phyloP scores from a whole-genome alignment of 2,888 invertebrate species.

The Drosophila austrosaltans region DNA sequence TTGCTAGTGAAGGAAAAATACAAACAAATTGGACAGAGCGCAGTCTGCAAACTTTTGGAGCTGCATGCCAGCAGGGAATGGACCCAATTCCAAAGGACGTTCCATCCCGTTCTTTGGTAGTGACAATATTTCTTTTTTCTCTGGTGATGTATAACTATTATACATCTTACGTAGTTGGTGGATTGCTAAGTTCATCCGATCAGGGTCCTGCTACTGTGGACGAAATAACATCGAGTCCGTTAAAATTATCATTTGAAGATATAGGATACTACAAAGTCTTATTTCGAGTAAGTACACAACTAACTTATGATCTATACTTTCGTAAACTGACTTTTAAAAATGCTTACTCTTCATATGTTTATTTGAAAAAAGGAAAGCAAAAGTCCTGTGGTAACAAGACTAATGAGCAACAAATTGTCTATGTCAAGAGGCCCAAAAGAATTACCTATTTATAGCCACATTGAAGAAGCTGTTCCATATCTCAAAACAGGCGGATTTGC shows the following conservation, averaged over 20 bases:
- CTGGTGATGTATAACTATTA: slow-evolving; percentile 82
- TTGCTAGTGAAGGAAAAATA: not conserved
- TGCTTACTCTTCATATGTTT: too few relatives aligned
- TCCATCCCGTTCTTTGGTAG: slow-evolving; percentile 71
- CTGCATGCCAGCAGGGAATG: slow-evolving; percentile 81
- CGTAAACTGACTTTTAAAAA: not conserved
- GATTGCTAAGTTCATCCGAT: slow-evolving; percentile 76
- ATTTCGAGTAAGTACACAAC: slow-evolving; percentile 71
- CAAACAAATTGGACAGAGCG: slow-evolving; percentile 50
- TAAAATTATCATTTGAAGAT: slow-evolving; percentile 81
- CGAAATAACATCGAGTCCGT: slow-evolving; percentile 76
- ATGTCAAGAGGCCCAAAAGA: slow-evolving; percentile 61
- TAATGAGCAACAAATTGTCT: slow-evolving; percentile 73
- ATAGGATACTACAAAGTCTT: slow-evolving; percentile 82
- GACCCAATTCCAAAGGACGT: slow-evolving; percentile 71
- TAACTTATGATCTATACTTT: not conserved
- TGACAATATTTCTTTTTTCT: slow-evolving; percentile 75
- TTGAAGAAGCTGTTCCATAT: slow-evolving; percentile 82
- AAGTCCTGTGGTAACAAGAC: slow-evolving; percentile 55
- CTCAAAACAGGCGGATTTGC: slow-evolving; percentile 84
- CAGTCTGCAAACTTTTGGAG: slow-evolving; percentile 71
- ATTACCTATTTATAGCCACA: slow-evolving; percentile 71
- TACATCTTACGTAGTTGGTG: slow-evolving; percentile 83
- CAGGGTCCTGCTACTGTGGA: slow-evolving; percentile 78
- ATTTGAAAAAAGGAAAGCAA: slow-evolving; percentile 65